A percentile compares a stretch with the other conserved stretches of the same genome.
phyloP scores from a whole-genome alignment of 2,888 invertebrate species.

The Amphipyra berbera region DNA sequence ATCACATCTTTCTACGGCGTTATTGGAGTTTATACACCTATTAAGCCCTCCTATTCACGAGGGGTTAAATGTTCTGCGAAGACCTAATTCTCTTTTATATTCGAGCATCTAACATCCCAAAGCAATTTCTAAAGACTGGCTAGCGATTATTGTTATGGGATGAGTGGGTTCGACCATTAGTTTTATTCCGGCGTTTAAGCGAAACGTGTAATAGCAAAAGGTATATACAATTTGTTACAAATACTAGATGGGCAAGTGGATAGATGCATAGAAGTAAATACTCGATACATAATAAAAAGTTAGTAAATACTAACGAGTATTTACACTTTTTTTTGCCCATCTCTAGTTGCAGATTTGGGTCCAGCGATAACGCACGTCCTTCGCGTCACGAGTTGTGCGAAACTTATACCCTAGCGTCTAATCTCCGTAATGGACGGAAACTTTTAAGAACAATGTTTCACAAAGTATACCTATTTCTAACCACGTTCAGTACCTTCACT shows the following conservation, averaged over 20 bases:
- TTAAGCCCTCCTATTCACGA: constrained; percentile 39
- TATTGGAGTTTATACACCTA: constrained; percentile 55
- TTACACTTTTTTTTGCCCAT: too few relatives aligned
- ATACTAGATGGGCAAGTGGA: too few relatives aligned
- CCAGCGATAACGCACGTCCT: constrained; percentile 50
- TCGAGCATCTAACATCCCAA: constrained; percentile 27
- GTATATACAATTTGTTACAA: constrained; percentile 7
- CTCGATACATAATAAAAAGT: too few relatives aligned
- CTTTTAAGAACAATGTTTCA: constrained; percentile 48
- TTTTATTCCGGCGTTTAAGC: constrained; percentile 33
- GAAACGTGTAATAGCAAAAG: constrained; percentile 25
- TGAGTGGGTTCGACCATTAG: constrained; percentile 7
- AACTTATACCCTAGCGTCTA: constrained; percentile 45
- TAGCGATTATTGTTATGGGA: constrained; percentile 22
- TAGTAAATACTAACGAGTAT: too few relatives aligned
- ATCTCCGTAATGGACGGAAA: constrained; percentile 52
- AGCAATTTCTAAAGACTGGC: constrained; percentile 18
- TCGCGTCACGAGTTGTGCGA: constrained; percentile 34
- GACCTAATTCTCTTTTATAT: constrained; percentile 35
- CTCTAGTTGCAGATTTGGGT: constrained; percentile 12
- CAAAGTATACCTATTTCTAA: constrained; percentile 46
- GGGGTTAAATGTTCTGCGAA: constrained; percentile 43
- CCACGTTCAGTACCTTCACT: constrained; percentile 21
- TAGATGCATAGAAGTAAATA: too few relatives aligned
- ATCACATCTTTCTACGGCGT: constrained; percentile 51